phyloP scores from a whole-genome alignment of 2,888 invertebrate genomes.

The Nemapogon koenigi region DNA sequence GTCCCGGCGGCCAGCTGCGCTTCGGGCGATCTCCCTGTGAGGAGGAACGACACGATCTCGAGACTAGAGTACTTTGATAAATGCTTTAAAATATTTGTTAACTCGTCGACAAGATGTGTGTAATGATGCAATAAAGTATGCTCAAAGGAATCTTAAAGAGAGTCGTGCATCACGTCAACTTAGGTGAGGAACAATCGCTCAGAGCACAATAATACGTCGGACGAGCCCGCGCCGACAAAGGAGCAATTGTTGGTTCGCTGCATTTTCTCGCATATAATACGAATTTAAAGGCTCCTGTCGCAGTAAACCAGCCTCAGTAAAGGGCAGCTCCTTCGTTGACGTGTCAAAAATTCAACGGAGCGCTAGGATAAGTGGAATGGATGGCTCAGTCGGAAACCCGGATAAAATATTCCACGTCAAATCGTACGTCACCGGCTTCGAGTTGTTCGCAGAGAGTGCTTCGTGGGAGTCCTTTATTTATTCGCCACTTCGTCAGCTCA shows the following conservation, averaged over 20 bases:
- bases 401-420: slow-evolving; percentile 62
- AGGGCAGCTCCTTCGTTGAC: slow-evolving; percentile 43
- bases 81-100: slow-evolving; percentile 3
- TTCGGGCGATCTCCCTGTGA: slow-evolving; percentile 17
- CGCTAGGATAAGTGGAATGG: slow-evolving; percentile 60
- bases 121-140: background rate
- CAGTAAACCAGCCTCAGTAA: slow-evolving; percentile 52
- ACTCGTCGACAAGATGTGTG: background rate
- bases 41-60: slow-evolving; percentile 2
- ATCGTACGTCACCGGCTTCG: slow-evolving; percentile 59
- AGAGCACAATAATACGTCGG: slow-evolving; percentile 20
- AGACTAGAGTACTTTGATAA: slow-evolving; percentile 3
- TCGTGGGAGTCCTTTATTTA: slow-evolving; percentile 58
- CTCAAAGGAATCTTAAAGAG: slow-evolving; percentile 1
- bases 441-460: slow-evolving; percentile 53
- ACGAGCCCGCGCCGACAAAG: slow-evolving; percentile 20
- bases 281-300: slow-evolving; percentile 49
- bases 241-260: slow-evolving; percentile 23
- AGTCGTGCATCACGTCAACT: slow-evolving; percentile 17
- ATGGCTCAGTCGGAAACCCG: slow-evolving; percentile 45
- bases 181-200: slow-evolving; percentile 22
- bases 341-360: slow-evolving; percentile 62
- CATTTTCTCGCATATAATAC: slow-evolving; percentile 32
- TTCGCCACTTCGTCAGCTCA: slow-evolving; percentile 53
- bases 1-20: slow-evolving; percentile 30